Evolutionary conservation across 2,113 vertebrate species (phyloP).

Genomic region (Misgurnus anguillicaudatus): DNA sequence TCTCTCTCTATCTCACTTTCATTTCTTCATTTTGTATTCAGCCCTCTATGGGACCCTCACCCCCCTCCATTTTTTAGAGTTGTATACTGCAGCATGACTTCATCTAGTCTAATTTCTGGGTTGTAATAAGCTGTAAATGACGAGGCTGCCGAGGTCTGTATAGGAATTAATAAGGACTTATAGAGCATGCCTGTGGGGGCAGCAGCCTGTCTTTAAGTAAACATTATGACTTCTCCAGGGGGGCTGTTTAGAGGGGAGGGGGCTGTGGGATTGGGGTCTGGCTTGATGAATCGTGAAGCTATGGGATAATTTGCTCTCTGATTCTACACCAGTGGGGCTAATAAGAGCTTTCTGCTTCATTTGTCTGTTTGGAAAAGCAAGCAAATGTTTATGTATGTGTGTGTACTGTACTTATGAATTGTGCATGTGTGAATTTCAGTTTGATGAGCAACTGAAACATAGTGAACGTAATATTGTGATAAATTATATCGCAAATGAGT

Average conservation of each 20-base stretch:
- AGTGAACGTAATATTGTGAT: too few species aligned
- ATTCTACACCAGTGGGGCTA: constrained; percentile 74
- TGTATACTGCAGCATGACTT: constrained; percentile 66
- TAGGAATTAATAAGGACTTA: constrained; percentile 73
- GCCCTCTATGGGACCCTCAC: constrained; percentile 39
- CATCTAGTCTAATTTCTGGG: constrained; percentile 72
- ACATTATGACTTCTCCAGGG: constrained; percentile 72
- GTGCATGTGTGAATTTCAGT: neutral
- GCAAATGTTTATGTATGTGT: constrained; percentile 16
- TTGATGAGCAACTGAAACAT: neutral
- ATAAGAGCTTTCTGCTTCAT: constrained; percentile 66
- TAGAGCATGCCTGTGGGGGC: constrained; percentile 70
- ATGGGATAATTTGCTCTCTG: constrained; percentile 77
- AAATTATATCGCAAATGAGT: too few species aligned
- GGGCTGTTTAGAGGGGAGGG: constrained; percentile 32
- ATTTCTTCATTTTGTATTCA: constrained; percentile 62
- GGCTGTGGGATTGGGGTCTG: constrained; percentile 55
- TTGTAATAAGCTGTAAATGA: constrained; percentile 76
- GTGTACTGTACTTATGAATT: constrained; percentile 14
- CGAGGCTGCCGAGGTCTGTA: constrained; percentile 66
- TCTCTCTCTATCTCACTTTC: constrained; percentile 40
- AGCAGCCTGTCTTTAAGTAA: constrained; percentile 70
- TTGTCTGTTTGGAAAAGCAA: constrained; percentile 72
- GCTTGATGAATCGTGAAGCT: constrained; percentile 69
- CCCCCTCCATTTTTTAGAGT: constrained; percentile 47